Percentiles rank a stretch among this genome's conserved stretches.
Evolutionary conservation across 2,888 invertebrate species (phyloP).

Genomic region (Drosophila mimica): DNA sequence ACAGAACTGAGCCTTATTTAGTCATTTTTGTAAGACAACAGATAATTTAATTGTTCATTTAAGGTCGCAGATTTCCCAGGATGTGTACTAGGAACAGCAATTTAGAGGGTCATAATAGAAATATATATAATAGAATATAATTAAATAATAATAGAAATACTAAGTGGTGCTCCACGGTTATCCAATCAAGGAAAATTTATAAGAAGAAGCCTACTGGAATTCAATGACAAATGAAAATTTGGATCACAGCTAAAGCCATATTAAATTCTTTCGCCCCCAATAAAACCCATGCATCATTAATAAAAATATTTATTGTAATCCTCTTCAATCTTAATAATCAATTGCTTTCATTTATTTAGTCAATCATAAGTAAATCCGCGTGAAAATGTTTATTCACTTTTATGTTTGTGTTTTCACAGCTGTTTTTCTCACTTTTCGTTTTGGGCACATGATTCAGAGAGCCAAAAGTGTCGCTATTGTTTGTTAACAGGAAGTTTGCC

Average conservation of each 20-base stretch:
- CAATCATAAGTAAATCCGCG: constrained; percentile 25
- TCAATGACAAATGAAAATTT: not conserved
- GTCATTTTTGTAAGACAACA: constrained; percentile 4
- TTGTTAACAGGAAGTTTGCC: constrained; percentile 55
- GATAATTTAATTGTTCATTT: not conserved
- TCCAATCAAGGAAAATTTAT: not conserved
- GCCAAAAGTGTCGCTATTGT: constrained; percentile 20
- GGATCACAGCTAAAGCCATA: not conserved
- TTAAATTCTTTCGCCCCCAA: not conserved
- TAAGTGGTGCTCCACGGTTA: not conserved
- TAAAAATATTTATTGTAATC: not conserved
- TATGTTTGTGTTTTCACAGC: constrained; percentile 14
- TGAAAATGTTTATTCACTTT: constrained; percentile 10
- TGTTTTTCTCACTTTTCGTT: constrained; percentile 30
- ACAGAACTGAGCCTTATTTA: constrained; percentile 28
- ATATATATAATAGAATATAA: no score
- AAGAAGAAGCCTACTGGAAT: not conserved
- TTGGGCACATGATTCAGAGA: constrained; percentile 16
- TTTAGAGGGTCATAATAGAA: not conserved
- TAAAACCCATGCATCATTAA: not conserved
- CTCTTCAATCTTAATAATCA: not conserved
- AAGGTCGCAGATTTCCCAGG: not conserved
- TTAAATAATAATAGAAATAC: not conserved
- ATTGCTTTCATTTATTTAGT: constrained; percentile 13
- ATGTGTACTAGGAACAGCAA: not conserved